A percentile compares a stretch with the other conserved stretches of the same genome.
Conservation (phyloP, 2,113 vertebrate species). For the Scalopus aquaticus region DNA sequence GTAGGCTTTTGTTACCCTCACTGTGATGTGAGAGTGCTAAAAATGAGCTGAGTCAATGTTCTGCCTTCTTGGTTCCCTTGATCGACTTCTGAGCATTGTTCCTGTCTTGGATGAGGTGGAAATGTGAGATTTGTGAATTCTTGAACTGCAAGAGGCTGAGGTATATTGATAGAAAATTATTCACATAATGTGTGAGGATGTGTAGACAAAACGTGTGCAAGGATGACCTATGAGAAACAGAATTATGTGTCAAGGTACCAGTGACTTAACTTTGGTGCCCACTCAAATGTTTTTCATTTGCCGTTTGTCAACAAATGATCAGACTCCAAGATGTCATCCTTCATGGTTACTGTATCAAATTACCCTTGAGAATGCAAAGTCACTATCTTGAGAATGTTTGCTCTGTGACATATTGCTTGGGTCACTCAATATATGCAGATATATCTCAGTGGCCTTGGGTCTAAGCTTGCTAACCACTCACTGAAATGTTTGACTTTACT, state of each 20-base stretch:
- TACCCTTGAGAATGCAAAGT: not conserved
- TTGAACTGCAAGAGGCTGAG: not conserved
- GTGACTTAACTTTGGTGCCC: not conserved
- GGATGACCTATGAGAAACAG: not conserved
- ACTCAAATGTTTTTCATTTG: not conserved
- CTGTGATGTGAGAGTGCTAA: not conserved
- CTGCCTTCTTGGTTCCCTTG: not conserved
- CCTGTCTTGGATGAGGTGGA: not conserved
- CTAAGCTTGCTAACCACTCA: not conserved
- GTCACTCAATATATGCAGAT: accelerated
- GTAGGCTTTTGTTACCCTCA: not conserved
- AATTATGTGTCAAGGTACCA: not conserved
- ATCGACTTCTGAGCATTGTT: not conserved
- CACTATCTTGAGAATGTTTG: not conserved
- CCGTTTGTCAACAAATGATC: not conserved
- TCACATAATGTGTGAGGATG: too few species aligned
- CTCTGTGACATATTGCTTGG: accelerated
- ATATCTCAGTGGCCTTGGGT: not conserved
- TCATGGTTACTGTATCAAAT: not conserved
- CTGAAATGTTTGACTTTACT: not conserved
- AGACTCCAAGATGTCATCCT: not conserved
- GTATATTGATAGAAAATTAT: not conserved
- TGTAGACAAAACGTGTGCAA: too few species aligned
- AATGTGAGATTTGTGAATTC: not conserved
- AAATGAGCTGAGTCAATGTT: not conserved